phyloP scores from a whole-genome alignment of 1,140 invertebrate genomes.

The Brachionus koreanus region DNA sequence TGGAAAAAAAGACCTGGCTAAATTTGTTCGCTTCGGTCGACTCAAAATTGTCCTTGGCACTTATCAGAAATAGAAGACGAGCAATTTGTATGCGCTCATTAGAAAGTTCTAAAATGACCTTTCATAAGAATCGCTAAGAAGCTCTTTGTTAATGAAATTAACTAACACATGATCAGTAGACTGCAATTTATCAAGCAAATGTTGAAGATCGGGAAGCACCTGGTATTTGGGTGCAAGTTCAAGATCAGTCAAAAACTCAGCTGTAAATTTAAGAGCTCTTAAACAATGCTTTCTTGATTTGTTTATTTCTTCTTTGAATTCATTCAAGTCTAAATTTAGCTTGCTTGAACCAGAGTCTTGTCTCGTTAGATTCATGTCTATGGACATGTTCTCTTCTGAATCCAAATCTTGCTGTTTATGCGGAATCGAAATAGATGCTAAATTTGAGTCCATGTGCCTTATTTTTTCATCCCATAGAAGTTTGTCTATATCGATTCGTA shows the following conservation, averaged over 20 bases:
- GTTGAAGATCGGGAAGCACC: neutral
- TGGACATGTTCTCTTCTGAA: neutral
- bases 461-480: neutral
- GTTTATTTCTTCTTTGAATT: conserved; percentile 33
- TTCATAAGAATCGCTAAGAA: neutral
- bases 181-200: neutral
- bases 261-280: neutral
- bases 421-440: neutral
- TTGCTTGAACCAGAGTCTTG: neutral
- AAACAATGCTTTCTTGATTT: neutral
- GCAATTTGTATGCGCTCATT: conserved; percentile 30
- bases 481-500: neutral
- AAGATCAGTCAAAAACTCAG: neutral
- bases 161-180: neutral
- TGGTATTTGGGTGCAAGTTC: conserved; percentile 41
- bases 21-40: neutral
- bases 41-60: neutral
- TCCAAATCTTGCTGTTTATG: neutral
- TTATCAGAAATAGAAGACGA: neutral
- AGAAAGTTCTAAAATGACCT: conserved; percentile 27
- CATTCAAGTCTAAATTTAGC: neutral
- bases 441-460: neutral
- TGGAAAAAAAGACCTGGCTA: neutral
- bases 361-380: neutral
- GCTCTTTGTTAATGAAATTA: conserved; percentile 17